Percentiles rank a stretch among this genome's conserved stretches.
Conservation (phyloP, 2,113 vertebrate species). For the Galeopterus variegatus region DNA sequence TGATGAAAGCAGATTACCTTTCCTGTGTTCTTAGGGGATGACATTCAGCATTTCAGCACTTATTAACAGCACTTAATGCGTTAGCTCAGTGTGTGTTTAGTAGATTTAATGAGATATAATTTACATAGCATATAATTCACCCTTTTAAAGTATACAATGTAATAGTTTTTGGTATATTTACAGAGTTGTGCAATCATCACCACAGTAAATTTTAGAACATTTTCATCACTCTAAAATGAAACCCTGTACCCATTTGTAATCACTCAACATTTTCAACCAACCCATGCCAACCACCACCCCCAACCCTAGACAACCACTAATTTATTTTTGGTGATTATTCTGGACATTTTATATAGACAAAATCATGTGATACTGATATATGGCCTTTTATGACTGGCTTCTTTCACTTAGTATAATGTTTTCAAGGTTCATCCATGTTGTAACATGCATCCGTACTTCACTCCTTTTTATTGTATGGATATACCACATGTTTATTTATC, state of each 20-base stretch:
- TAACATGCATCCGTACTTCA: background rate
- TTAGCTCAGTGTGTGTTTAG: background rate
- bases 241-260: background rate
- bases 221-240: background rate
- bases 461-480: background rate
- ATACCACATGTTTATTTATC: background rate
- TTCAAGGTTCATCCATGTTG: slow-evolving; percentile 11
- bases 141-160: background rate
- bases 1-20: background rate
- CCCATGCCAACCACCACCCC: too few species aligned
- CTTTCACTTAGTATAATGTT: background rate
- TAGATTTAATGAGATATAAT: background rate
- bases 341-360: too few species aligned
- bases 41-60: background rate
- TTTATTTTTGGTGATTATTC: too few species aligned
- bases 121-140: background rate
- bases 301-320: too few species aligned
- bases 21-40: background rate
- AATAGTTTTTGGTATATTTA: background rate
- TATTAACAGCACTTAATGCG: background rate
- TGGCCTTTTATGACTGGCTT: background rate
- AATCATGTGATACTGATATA: too few species aligned
- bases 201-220: background rate
- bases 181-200: background rate
- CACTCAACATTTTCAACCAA: too few species aligned